A percentile compares a stretch with the other conserved stretches of the same genome.
Conservation (phyloP, 2,888 invertebrate genomes). For the Agonopterix alstromeriana region DNA sequence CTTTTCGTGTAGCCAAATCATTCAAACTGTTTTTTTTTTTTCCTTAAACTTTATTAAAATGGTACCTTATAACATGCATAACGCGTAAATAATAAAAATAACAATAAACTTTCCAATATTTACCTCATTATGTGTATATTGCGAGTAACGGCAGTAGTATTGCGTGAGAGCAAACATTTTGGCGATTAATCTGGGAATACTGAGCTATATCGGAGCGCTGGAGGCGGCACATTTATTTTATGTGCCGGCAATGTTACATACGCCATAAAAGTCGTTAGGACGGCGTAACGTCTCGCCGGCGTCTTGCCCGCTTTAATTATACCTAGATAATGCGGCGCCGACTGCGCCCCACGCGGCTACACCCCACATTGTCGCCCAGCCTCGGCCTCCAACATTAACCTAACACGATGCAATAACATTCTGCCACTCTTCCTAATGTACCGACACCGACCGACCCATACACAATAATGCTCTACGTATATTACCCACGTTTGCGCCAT, state of each 20-base stretch:
- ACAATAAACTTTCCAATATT: conserved; percentile 19
- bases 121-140: conserved; percentile 45
- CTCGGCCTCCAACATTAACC: conserved; percentile 47
- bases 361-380: conserved; percentile 22
- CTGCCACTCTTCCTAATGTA: conserved; percentile 51
- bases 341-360: conserved; percentile 35
- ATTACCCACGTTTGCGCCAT: conserved; percentile 28
- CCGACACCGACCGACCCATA: conserved; percentile 20
- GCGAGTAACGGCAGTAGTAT: conserved; percentile 48
- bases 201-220: conserved; percentile 58
- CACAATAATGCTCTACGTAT: conserved; percentile 29
- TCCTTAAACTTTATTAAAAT: no score
- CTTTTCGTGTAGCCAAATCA: no score
- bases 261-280: conserved; percentile 76
- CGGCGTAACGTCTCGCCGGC: conserved; percentile 73
- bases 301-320: conserved; percentile 74
- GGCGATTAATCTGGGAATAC: conserved; percentile 69
- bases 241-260: conserved; percentile 75
- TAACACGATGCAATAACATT: conserved; percentile 63
- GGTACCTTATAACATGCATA: no score
- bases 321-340: conserved; percentile 65
- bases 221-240: conserved; percentile 75
- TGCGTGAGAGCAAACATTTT: conserved; percentile 67
- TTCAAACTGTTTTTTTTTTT: no score
- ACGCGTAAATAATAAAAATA: neutral